Conservation (phyloP, 2,113 vertebrate genomes). For the Ciconia boyciana region DNA sequence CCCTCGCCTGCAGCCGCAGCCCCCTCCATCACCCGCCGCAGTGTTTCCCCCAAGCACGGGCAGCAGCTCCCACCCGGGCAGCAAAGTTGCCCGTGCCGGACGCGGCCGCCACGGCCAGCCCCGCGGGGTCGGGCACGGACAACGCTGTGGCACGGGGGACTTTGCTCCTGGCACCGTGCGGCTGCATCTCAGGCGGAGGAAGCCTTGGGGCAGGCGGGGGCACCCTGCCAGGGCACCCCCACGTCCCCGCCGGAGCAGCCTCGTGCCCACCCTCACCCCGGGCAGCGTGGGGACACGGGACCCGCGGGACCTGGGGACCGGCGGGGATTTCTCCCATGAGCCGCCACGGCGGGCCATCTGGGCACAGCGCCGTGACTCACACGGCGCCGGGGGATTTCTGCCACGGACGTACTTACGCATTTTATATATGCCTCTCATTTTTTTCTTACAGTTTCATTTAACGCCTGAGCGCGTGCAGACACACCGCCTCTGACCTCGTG, state of each 20-base stretch:
- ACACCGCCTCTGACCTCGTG: constrained; percentile 51
- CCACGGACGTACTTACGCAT: neutral
- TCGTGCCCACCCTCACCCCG: rapidly evolving
- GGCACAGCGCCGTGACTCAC: neutral
- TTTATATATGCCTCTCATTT: neutral
- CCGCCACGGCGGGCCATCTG: rapidly evolving
- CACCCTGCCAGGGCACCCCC: neutral
- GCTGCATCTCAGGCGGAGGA: rapidly evolving
- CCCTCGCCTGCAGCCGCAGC: neutral
- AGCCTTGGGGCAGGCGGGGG: neutral
- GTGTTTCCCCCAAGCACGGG: rapidly evolving
- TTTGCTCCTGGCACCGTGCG: neutral
- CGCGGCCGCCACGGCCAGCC: rapidly evolving
- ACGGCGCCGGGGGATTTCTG: neutral
- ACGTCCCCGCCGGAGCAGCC: rapidly evolving
- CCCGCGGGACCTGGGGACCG: rapidly evolving
- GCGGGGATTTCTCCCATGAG: neutral
- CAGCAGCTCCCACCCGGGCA: rapidly evolving
- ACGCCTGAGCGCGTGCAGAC: constrained; percentile 50
- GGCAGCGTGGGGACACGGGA: rapidly evolving
- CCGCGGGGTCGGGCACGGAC: neutral
- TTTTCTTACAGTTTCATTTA: constrained; percentile 44
- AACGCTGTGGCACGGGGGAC: neutral
- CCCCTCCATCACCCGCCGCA: neutral
- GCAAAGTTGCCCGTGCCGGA: rapidly evolving